phyloP scores from a whole-genome alignment of 2,888 invertebrate species.

The Drosophila phalerata region DNA sequence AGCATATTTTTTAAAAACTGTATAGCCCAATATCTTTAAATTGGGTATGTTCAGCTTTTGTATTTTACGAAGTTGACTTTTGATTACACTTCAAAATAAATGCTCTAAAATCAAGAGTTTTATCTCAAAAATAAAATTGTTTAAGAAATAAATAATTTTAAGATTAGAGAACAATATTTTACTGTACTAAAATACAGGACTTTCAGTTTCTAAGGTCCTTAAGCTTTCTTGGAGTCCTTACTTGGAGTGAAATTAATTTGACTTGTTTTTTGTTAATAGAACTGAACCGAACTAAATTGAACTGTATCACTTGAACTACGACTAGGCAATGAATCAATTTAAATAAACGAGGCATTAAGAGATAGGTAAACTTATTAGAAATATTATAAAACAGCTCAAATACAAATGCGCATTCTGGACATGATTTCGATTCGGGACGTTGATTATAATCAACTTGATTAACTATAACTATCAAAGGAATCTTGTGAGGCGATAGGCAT shows the following conservation, averaged over 20 bases:
- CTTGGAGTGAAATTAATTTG: neutral
- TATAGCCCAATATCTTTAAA: neutral
- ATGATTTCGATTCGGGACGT: neutral
- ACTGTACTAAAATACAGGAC: no score
- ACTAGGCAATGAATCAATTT: neutral
- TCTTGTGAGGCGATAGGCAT: neutral
- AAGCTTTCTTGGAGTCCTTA: neutral
- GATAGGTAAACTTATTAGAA: neutral
- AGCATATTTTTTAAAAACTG: conserved; percentile 17
- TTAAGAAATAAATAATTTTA: no score
- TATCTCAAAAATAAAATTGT: no score
- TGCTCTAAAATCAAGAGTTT: no score
- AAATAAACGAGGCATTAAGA: neutral
- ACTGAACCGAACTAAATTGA: neutral
- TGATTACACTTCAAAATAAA: no score
- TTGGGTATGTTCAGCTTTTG: neutral
- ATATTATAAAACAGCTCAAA: neutral
- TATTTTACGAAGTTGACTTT: neutral
- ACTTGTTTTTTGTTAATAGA: neutral
- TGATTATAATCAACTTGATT: no score
- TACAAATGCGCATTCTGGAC: conserved; percentile 1
- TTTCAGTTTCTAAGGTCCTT: neutral
- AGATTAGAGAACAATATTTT: no score
- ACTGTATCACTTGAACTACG: conserved; percentile 1
- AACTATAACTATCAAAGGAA: conserved; percentile 7